These are phyloP conservation scores for Ophion slaviceki DNA, from an alignment of 2,888 invertebrate genomes.

Conservation along the genomic window DNA sequence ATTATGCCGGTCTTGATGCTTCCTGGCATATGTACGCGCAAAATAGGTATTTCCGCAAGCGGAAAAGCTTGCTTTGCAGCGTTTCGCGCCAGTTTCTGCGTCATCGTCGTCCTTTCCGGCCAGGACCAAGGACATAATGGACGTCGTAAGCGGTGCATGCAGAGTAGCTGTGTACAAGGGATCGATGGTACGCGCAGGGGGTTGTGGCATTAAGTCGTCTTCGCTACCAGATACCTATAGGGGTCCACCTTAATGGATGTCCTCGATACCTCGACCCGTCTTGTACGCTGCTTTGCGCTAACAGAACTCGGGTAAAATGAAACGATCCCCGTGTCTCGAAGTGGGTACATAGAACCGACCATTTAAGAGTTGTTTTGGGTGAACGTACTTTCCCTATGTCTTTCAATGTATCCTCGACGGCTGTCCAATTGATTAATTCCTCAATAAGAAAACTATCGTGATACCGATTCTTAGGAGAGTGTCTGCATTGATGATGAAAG, in stretches of 20 bases:
- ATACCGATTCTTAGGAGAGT: too few species aligned
- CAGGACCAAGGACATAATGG: constrained; percentile 41
- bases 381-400: too few species aligned
- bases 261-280: constrained; percentile 29
- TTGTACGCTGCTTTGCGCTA: constrained; percentile 40
- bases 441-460: too few species aligned
- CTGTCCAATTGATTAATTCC: too few species aligned
- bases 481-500: too few species aligned
- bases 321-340: background rate
- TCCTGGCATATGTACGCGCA: background rate
- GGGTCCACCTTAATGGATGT: constrained; percentile 44
- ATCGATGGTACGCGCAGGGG: background rate
- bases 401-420: too few species aligned
- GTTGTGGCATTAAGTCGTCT: constrained; percentile 23
- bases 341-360: background rate
- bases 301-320: constrained; percentile 40
- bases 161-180: constrained; percentile 30
- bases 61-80: too few species aligned
- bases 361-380: background rate
- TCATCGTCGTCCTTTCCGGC: constrained; percentile 10
- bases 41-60: too few species aligned
- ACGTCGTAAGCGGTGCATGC: constrained; percentile 42
- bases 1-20: constrained; percentile 18
- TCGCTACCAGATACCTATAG: constrained; percentile 14
- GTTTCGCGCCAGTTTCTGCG: background rate